Evolutionary conservation across 30 jellyfish, hydroid and myxozoan genomes (phyloP).

Genomic region (Sanderia malayensis): DNA sequence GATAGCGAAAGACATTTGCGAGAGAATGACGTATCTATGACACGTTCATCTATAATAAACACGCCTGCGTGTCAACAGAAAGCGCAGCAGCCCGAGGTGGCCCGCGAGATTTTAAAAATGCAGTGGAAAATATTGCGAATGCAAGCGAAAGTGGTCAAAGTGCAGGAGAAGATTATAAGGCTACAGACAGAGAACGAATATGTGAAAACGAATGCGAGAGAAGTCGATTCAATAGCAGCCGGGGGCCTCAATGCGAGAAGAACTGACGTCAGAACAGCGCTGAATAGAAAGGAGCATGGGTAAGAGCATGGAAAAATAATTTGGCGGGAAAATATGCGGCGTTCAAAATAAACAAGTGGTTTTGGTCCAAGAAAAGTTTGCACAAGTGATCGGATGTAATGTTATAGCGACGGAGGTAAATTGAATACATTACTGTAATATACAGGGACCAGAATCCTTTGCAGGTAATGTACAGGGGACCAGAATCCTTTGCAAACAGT

Average conservation of each 20-base stretch:
- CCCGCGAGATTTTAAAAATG: constrained; percentile 76
- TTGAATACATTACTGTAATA: too few relatives aligned
- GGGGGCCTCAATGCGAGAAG: constrained; percentile 28
- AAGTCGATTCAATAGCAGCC: constrained; percentile 58
- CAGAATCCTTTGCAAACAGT: not conserved
- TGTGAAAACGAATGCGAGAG: constrained; percentile 39
- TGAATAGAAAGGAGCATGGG: constrained; percentile 31
- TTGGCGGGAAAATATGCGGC: constrained; percentile 10
- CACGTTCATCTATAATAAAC: constrained; percentile 47
- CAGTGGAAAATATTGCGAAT: constrained; percentile 94
- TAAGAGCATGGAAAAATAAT: not conserved
- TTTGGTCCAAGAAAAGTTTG: too few relatives aligned
- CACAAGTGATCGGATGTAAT: too few relatives aligned
- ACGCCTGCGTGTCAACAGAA: constrained; percentile 51
- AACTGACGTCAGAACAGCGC: not conserved
- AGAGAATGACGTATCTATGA: not conserved
- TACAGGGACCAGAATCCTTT: not conserved
- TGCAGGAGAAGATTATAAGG: constrained; percentile 82
- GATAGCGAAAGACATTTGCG: not conserved
- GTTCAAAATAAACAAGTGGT: too few relatives aligned
- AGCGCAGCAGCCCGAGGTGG: constrained; percentile 89
- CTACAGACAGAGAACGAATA: constrained; percentile 67
- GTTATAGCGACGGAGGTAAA: too few relatives aligned
- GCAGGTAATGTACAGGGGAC: not conserved
- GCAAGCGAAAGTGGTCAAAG: constrained; percentile 96